phyloP scores from a whole-genome alignment of 2,888 invertebrate genomes.

The Chrysodeixis includens region DNA sequence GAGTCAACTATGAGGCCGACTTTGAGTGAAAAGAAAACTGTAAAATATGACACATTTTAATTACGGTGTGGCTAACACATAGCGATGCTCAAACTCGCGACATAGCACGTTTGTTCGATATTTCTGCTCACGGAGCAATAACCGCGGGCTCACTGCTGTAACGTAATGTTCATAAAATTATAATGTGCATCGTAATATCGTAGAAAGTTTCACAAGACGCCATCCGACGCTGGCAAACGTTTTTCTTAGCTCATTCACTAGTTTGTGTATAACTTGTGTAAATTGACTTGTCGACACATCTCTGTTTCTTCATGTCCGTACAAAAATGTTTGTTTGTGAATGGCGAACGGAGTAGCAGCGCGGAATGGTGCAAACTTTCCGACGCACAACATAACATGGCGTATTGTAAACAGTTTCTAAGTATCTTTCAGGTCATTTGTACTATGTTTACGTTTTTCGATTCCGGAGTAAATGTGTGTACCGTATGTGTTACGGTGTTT shows the following conservation, averaged over 20 bases:
- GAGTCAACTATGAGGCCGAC: neutral
- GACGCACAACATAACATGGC: constrained; percentile 11
- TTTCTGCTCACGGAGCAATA: constrained; percentile 23
- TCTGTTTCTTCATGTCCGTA: constrained; percentile 56
- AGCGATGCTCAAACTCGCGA: constrained; percentile 41
- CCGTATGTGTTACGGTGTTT: constrained; percentile 13
- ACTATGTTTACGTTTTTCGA: constrained; percentile 43
- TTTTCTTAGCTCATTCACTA: constrained; percentile 67
- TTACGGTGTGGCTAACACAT: constrained; percentile 18
- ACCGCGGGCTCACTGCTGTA: constrained; percentile 19
- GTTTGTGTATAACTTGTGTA: constrained; percentile 63
- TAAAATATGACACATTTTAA: constrained; percentile 14
- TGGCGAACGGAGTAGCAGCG: constrained; percentile 27
- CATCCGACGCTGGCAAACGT: constrained; percentile 59
- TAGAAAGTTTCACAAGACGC: constrained; percentile 57
- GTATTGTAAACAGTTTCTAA: constrained; percentile 37
- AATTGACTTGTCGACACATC: constrained; percentile 62
- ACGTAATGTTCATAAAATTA: constrained; percentile 36
- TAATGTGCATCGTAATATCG: constrained; percentile 26
- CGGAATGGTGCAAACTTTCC: constrained; percentile 31
- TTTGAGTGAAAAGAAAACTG: neutral
- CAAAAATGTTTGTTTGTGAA: constrained; percentile 54
- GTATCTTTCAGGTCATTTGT: constrained; percentile 34
- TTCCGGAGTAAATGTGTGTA: constrained; percentile 24
- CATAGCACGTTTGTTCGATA: constrained; percentile 36